These are phyloP conservation scores for Myripristis jacobus DNA, from an alignment of 2,797 vertebrate species.

Conservation along the genomic window DNA sequence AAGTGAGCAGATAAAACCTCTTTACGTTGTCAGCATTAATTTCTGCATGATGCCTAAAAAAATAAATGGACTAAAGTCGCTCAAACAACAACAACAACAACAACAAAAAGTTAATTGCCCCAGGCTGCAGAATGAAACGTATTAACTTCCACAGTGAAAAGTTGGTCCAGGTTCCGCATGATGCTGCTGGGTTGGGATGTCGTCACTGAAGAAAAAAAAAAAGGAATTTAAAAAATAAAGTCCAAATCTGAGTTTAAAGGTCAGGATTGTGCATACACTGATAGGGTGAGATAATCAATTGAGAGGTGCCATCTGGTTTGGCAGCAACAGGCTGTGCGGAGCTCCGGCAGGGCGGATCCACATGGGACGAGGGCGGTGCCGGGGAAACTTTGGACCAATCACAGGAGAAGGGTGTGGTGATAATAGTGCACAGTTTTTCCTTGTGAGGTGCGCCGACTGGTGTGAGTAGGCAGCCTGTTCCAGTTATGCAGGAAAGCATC, in stretches of 20 bases:
- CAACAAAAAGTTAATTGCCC: slow-evolving; percentile 28
- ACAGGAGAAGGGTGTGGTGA: slow-evolving; percentile 66
- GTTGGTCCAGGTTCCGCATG: slow-evolving; percentile 34
- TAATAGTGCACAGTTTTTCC: slow-evolving; percentile 33
- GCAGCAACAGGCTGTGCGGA: slow-evolving; percentile 62
- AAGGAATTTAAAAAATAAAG: too few relatives aligned
- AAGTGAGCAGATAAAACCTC: slow-evolving; percentile 15
- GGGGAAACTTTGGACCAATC: slow-evolving; percentile 84
- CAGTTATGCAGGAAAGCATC: slow-evolving; percentile 3
- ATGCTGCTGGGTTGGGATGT: background rate
- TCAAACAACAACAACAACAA: background rate
- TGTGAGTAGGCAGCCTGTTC: slow-evolving; percentile 52
- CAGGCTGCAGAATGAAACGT: slow-evolving; percentile 27
- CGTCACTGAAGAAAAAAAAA: background rate
- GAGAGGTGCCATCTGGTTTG: slow-evolving; percentile 60
- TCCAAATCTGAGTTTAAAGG: slow-evolving; percentile 39
- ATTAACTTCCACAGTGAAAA: slow-evolving; percentile 11
- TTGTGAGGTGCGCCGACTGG: slow-evolving; percentile 80
- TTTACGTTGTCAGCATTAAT: slow-evolving; percentile 28
- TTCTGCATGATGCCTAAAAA: slow-evolving; percentile 34
- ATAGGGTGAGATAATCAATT: slow-evolving; percentile 13
- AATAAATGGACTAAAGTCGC: background rate
- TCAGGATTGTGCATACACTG: slow-evolving; percentile 7
- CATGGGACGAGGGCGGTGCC: slow-evolving; percentile 64
- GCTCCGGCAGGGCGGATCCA: slow-evolving; percentile 63